A percentile compares a stretch with the other conserved stretches of the same genome.
These are phyloP conservation scores for Hirundichthys speculiger DNA, from an alignment of 2,113 vertebrate species.

Conservation along the genomic window DNA sequence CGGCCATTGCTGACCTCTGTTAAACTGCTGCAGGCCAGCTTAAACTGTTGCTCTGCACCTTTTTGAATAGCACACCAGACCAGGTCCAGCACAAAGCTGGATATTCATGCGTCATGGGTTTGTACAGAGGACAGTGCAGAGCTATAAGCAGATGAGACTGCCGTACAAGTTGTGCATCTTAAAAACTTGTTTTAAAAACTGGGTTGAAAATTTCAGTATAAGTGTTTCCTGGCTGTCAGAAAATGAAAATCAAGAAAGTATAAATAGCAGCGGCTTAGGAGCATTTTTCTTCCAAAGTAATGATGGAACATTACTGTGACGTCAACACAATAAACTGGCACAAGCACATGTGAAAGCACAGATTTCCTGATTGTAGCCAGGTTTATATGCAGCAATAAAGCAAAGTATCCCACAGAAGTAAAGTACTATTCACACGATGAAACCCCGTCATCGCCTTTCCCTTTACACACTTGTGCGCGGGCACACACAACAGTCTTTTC, in stretches of 20 bases:
- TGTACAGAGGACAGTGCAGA: not conserved
- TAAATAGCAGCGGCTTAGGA: no score
- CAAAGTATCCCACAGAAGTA: slow-evolving; percentile 13
- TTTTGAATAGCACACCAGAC: slow-evolving; percentile 17
- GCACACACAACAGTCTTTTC: slow-evolving; percentile 36
- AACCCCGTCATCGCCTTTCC: slow-evolving; percentile 22
- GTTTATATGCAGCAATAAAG: slow-evolving; percentile 29
- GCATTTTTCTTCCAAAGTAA: no score
- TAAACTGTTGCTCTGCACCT: slow-evolving; percentile 19
- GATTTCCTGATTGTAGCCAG: slow-evolving; percentile 18
- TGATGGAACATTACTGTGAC: no score
- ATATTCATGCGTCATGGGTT: not conserved
- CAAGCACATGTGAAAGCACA: not conserved
- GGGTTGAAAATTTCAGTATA: not conserved
- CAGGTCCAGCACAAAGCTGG: slow-evolving; percentile 5
- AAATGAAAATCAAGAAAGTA: no score
- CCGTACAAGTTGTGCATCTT: slow-evolving; percentile 3
- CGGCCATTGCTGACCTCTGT: slow-evolving; percentile 43
- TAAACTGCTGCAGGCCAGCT: slow-evolving; percentile 26
- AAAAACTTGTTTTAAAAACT: not conserved
- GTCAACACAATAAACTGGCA: not conserved
- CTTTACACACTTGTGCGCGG: slow-evolving; percentile 32
- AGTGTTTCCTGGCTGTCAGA: no score
- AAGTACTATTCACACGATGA: slow-evolving; percentile 40
- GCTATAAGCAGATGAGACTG: slow-evolving; percentile 11